Evolutionary conservation across 2,888 invertebrate genomes (phyloP).

Genomic region (Nymphalis urticae): DNA sequence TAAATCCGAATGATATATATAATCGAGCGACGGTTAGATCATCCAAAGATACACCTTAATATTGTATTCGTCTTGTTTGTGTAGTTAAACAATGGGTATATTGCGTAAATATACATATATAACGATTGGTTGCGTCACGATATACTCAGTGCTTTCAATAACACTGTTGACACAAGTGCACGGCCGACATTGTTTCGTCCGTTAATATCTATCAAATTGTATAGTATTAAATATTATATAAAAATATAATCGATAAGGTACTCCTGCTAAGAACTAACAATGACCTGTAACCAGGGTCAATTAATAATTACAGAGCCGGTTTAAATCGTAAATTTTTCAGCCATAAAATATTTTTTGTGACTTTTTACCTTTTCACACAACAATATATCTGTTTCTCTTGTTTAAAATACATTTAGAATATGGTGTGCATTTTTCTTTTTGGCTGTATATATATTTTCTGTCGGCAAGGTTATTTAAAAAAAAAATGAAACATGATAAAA

Average conservation of each 20-base stretch:
- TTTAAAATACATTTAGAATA: too few relatives aligned
- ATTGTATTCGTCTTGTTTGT: constrained; percentile 46
- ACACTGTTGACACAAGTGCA: constrained; percentile 76
- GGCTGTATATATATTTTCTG: too few relatives aligned
- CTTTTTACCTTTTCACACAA: too few relatives aligned
- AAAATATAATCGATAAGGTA: neutral
- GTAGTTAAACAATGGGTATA: constrained; percentile 52
- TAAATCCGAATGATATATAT: neutral
- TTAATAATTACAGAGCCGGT: neutral
- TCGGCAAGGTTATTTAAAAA: too few relatives aligned
- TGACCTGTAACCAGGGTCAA: neutral
- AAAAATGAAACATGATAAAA: neutral
- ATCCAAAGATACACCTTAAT: constrained; percentile 32
- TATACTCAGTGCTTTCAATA: constrained; percentile 64
- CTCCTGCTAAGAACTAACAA: too few relatives aligned
- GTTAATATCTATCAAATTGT: constrained; percentile 17
- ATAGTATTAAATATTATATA: neutral
- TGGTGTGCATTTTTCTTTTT: too few relatives aligned
- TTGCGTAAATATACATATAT: constrained; percentile 62
- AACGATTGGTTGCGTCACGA: constrained; percentile 60
- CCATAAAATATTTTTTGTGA: too few relatives aligned
- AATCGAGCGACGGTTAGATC: constrained; percentile 26
- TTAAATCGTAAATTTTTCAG: neutral
- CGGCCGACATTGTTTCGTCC: constrained; percentile 52
- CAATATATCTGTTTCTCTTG: too few relatives aligned